phyloP scores from a whole-genome alignment of 64 coral and sea anemone species.

The Astreopora myriophthalma region DNA sequence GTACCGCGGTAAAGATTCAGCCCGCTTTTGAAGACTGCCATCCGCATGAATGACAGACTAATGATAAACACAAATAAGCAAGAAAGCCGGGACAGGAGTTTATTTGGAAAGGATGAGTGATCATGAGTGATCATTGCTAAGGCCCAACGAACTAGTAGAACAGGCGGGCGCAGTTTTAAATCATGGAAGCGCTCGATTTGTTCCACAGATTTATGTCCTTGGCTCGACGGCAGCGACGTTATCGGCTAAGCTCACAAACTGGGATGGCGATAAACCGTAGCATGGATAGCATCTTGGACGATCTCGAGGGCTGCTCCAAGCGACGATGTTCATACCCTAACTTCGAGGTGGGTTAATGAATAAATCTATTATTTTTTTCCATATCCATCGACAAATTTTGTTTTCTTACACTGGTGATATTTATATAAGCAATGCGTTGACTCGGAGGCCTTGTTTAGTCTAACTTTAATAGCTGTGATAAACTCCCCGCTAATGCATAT shows the following conservation, averaged over 20 bases:
- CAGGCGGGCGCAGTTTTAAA: neutral
- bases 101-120: neutral
- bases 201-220: neutral
- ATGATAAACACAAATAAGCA: neutral
- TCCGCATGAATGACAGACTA: too few species aligned
- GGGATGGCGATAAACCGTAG: neutral
- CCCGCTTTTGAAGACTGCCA: too few species aligned
- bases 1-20: too few species aligned
- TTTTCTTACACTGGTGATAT: too few species aligned
- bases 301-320: neutral
- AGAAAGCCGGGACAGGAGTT: neutral
- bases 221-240: neutral
- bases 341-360: neutral
- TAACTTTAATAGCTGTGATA: too few species aligned
- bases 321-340: neutral
- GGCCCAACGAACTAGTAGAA: neutral
- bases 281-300: constrained; percentile 23
- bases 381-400: neutral
- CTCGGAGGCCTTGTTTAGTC: too few species aligned
- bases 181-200: neutral
- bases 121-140: neutral
- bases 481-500: too few species aligned
- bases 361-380: neutral
- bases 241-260: neutral
- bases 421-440: too few species aligned